Evolutionary conservation across 2,888 invertebrate species (phyloP).

Genomic region (Anarsia innoxiella): DNA sequence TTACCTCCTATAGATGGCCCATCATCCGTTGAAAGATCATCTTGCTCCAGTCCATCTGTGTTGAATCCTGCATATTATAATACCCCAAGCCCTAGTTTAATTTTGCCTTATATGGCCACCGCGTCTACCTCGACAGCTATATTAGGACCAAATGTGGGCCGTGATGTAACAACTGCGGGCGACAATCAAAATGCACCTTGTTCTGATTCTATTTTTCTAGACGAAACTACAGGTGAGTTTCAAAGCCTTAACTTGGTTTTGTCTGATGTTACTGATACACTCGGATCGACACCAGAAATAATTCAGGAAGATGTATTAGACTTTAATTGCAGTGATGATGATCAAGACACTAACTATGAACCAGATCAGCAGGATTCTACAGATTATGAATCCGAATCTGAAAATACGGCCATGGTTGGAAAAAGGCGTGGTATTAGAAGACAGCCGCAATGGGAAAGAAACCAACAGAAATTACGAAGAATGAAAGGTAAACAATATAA

Average conservation of each 20-base stretch:
- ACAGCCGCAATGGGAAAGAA: constrained; percentile 7
- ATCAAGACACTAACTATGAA: constrained; percentile 8
- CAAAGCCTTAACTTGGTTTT: neutral
- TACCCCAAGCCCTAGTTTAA: neutral
- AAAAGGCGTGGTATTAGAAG: constrained; percentile 8
- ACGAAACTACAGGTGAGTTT: constrained; percentile 1
- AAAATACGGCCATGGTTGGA: neutral
- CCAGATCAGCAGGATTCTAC: constrained; percentile 5
- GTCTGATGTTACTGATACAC: neutral
- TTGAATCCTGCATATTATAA: neutral
- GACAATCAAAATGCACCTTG: neutral
- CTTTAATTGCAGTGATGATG: constrained; percentile 8
- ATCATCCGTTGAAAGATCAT: neutral
- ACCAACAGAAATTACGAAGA: constrained; percentile 6
- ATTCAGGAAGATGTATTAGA: constrained; percentile 3
- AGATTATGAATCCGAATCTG: neutral
- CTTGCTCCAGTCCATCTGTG: neutral
- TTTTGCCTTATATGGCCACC: neutral
- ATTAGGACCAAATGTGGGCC: neutral
- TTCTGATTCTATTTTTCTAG: neutral
- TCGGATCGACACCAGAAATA: neutral
- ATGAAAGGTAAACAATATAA: constrained; percentile 8
- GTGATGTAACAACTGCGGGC: neutral
- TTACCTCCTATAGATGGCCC: too few relatives aligned
- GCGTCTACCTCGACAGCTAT: neutral